Evolutionary conservation across 2,888 invertebrate species (phyloP), one percentile per base, ranked within the genome.

Genomic region (Magallana nippona): DNA sequence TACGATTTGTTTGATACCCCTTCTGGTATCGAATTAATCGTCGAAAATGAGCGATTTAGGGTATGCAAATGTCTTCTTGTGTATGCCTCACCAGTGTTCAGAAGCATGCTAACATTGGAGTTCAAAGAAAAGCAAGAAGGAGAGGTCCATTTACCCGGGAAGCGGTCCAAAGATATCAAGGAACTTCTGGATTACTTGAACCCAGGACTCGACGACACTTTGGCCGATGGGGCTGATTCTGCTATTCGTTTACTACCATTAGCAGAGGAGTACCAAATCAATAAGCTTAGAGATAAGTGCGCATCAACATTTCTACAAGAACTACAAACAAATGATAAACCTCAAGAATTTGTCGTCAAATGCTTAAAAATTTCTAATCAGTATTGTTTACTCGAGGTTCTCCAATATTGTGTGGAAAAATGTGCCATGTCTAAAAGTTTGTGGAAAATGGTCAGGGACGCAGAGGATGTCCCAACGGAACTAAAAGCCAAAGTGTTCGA

Each of bases 251-350:
- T 89, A 17, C 55, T 89, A 3, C 87, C 88, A 11, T 62, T 89
- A 11, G 88, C 89, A 11, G 88, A 89, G 17, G 89, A 89, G 79
- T 89, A 89, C 82, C 89, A 89, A 58, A 86, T 89, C 10, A 63
- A 71, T 1, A 85, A 88, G 27, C 85, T 89, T n/a, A 88, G 84
- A 60, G 83, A 84, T 58, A 88, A 87, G 44, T 89, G 89, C 77
- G 89, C 89, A 82, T 86, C 85, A 10, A 81, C 80, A n/a, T 80
- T 89, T n/a, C 56, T 88, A 11, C 78, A 82, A 19, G 85, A 84
- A 22, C 81, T 88, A 5, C 58, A 82, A 63, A 55, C 79, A 11
- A 82, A 83, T 17, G 60, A 78, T 0, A 82, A 78, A 62, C 86
- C 86, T 15, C 78, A 84, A 19, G 87, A 86, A 32, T 89, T 86